phyloP scores from a whole-genome alignment of 2,113 vertebrate genomes.

The Odobenus rosmarus region DNA sequence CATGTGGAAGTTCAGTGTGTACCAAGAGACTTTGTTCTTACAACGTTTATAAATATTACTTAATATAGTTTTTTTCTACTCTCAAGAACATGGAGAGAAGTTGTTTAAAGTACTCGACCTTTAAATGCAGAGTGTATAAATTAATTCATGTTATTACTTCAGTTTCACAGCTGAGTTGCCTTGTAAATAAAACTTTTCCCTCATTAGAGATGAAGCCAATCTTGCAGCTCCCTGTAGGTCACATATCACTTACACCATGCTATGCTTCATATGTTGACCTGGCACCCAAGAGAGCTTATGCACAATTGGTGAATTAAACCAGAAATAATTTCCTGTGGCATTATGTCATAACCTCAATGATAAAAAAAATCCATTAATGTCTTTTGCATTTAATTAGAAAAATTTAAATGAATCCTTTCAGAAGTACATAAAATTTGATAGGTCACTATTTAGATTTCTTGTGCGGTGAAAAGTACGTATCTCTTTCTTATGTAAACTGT shows the following conservation, averaged over 20 bases:
- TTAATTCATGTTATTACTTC: constrained; percentile 66
- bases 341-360: constrained; percentile 24
- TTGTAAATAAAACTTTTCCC: constrained; percentile 69
- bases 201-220: constrained; percentile 56
- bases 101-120: constrained; percentile 50
- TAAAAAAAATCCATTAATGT: constrained; percentile 45
- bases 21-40: constrained; percentile 3
- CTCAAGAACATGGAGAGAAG: constrained; percentile 4
- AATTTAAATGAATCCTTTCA: constrained; percentile 41
- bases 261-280: constrained; percentile 1
- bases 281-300: constrained; percentile 41
- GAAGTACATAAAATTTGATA: constrained; percentile 21
- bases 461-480: background rate
- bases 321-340: constrained; percentile 72
- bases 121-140: constrained; percentile 58
- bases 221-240: background rate
- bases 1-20: background rate
- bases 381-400: constrained; percentile 46
- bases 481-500: background rate
- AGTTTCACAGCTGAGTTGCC: constrained; percentile 66
- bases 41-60: constrained; percentile 32
- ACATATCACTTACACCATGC: background rate
- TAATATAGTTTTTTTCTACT: background rate
- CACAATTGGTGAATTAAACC: constrained; percentile 61
- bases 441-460: background rate